Evolutionary conservation across 2,888 invertebrate species (phyloP).

Genomic region (Melieria picta): DNA sequence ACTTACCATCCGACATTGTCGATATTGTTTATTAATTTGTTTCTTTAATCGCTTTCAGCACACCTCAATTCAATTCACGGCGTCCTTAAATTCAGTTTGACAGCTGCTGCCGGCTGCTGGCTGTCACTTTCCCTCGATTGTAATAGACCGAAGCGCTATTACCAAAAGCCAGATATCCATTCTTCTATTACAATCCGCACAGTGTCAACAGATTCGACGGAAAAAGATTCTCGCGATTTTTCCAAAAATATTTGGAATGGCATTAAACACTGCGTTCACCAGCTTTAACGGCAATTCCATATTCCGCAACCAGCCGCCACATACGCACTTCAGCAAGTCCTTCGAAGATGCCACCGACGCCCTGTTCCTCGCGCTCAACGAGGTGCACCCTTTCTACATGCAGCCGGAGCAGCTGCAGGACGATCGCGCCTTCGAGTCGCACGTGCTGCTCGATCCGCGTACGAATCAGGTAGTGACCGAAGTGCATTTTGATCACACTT

Average conservation of each 20-base stretch:
- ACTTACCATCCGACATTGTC: constrained; percentile 43
- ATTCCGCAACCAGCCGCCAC: constrained; percentile 54
- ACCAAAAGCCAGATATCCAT: neutral
- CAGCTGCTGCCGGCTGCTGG: neutral
- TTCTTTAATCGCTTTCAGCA: no score
- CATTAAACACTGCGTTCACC: neutral
- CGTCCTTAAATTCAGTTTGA: neutral
- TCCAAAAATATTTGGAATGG: no score
- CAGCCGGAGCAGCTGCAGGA: constrained; percentile 35
- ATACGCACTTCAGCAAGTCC: constrained; percentile 53
- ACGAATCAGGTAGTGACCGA: constrained; percentile 42
- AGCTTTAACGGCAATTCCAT: constrained; percentile 32
- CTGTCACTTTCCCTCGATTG: neutral
- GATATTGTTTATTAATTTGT: no score
- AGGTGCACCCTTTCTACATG: constrained; percentile 49
- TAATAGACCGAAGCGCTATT: neutral
- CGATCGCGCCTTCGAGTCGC: constrained; percentile 1
- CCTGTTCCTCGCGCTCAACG: constrained; percentile 51
- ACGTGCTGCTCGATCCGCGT: constrained; percentile 52
- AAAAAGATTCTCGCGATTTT: no score
- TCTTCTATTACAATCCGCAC: neutral
- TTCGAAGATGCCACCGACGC: constrained; percentile 52
- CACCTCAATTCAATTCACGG: neutral
- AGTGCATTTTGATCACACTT: constrained; percentile 46
- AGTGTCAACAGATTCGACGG: no score